Evolutionary conservation across 2,888 invertebrate species (phyloP), one percentile per base, ranked within the genome.

Genomic region (Sphinx pinastri): DNA sequence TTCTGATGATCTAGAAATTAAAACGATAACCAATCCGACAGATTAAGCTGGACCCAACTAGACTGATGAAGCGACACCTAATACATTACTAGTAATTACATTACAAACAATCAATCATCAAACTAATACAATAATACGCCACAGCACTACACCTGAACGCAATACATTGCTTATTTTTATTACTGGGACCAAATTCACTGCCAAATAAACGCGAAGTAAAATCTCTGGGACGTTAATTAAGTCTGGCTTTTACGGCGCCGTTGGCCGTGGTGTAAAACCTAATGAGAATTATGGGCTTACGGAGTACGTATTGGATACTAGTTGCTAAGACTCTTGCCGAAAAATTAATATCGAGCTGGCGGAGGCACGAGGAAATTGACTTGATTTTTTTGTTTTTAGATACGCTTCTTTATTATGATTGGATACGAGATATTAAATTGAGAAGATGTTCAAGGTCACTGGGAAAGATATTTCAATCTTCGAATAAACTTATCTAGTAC

Each of bases 141-240:
- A 31, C 14, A 52, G 58, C 57, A 70, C 45, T 79, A 81, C 82
- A 85, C 84, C 84, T 84, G 84, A 81, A 80, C 81, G 79, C 80
- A 81, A 85, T 87, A 84, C 84, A 85, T 87, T 90, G 88, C 90
- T 90, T 90, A 89, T 90, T 91, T 90, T 91, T 90, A 91, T 87
- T 84, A 84, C 84, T 77, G 76, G 78, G 84, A 81, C 87, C 85
- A 80, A 90, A 89, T 90, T 91, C 88, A 86, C 87, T 88, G 87
- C 85, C 87, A 88, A 91, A 90, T 88, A 89, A 90, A 91, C 88
- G 88, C 86, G 84, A 86, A 84, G 84, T 81, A 82, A 85, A 57
- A 68, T 66, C 57, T 60, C 25, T 54, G 81, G 82, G 81, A 87
- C 87, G 88, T 89, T 92, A 91, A 91, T 92, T 92, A 91, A 90